These are phyloP conservation scores for Turnix velox DNA, from an alignment of 2,113 vertebrate genomes.

Conservation along the genomic window DNA sequence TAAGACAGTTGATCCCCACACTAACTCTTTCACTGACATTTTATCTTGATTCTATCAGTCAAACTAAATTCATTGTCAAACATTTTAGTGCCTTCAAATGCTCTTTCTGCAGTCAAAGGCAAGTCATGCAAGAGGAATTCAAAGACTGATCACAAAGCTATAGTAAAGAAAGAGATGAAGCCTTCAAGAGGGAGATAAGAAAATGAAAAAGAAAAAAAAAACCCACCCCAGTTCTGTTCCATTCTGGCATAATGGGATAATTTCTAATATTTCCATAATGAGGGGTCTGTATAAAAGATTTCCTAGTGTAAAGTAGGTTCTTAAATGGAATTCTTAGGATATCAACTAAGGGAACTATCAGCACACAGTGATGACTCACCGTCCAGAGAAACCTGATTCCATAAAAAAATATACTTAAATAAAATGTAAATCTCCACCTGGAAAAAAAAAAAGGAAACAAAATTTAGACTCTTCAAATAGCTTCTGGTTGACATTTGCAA, in stretches of 20 bases:
- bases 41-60: background rate
- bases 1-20: background rate
- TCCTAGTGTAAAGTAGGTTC: background rate
- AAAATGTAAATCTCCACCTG: slow-evolving; percentile 98
- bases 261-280: background rate
- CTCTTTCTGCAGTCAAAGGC: background rate
- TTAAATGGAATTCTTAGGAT: background rate
- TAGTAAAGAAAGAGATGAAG: background rate
- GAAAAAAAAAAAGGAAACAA: slow-evolving; percentile 42
- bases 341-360: background rate
- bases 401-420: slow-evolving; percentile 90
- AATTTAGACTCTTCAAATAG: background rate
- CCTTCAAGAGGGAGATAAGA: background rate
- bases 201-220: background rate
- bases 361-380: slow-evolving; percentile 88
- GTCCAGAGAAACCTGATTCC: slow-evolving; percentile 91
- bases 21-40: background rate
- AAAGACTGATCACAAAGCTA: background rate
- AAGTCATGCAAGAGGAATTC: background rate
- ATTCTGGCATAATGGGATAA: background rate
- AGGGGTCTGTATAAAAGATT: background rate
- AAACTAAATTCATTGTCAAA: background rate
- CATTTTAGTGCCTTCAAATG: background rate
- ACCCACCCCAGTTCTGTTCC: background rate
- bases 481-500: background rate